Evolutionary conservation across 2,888 invertebrate species (phyloP).

Genomic region (Nomada ferruginata): DNA sequence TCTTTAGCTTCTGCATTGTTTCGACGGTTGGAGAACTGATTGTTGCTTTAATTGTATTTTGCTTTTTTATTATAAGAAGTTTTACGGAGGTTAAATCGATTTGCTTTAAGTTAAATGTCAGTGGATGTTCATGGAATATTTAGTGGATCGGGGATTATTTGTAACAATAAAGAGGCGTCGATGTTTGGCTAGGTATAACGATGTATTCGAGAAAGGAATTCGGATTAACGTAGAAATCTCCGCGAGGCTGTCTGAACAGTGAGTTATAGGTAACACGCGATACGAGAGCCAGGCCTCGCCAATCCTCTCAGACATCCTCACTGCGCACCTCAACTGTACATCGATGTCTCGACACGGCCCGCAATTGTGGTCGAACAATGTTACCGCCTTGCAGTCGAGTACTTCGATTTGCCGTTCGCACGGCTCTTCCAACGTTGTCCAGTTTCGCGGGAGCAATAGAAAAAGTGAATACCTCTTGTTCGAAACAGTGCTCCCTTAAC

Average conservation of each 20-base stretch:
- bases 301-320: slow-evolving; percentile 67
- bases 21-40: not conserved
- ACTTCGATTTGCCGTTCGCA: slow-evolving; percentile 63
- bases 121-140: slow-evolving; percentile 4
- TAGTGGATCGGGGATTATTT: slow-evolving; percentile 3
- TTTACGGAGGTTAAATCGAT: not conserved
- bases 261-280: slow-evolving; percentile 65
- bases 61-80: not conserved
- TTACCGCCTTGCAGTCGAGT: slow-evolving; percentile 69
- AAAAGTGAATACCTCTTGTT: slow-evolving; percentile 18
- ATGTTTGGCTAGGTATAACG: not conserved
- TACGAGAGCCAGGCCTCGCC: slow-evolving; percentile 57
- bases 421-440: slow-evolving; percentile 42
- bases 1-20: not conserved
- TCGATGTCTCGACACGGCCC: slow-evolving; percentile 65
- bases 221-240: slow-evolving; percentile 35
- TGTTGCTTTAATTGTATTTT: not conserved
- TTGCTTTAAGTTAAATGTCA: slow-evolving; percentile 21
- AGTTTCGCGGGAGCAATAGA: slow-evolving; percentile 12
- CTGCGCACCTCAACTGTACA: slow-evolving; percentile 71
- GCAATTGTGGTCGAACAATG: slow-evolving; percentile 69
- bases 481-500: not conserved
- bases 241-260: slow-evolving; percentile 13
- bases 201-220: not conserved
- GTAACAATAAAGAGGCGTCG: not conserved